Evolutionary conservation across 2,888 invertebrate genomes (phyloP).

Genomic region (Tachina fera): DNA sequence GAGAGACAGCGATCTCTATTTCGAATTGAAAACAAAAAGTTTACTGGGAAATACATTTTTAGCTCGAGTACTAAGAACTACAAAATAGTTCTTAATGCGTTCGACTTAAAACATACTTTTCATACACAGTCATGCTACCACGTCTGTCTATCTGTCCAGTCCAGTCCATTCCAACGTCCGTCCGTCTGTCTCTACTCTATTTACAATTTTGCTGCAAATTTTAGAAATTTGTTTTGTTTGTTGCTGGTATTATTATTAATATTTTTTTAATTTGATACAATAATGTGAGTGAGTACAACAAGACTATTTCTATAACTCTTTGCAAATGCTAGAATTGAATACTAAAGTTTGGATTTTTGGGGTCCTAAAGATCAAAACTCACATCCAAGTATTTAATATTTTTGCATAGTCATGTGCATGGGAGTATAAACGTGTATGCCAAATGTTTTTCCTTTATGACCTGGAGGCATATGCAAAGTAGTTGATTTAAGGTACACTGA

Average conservation of each 20-base stretch:
- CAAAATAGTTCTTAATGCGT: not conserved
- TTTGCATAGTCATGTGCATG: not conserved
- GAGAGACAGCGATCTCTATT: no score
- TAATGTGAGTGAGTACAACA: slow-evolving; percentile 16
- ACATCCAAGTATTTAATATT: not conserved
- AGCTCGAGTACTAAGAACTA: no score
- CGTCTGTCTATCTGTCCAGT: not conserved
- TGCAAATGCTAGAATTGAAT: slow-evolving; percentile 10
- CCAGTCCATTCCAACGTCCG: not conserved
- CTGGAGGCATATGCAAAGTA: slow-evolving; percentile 70
- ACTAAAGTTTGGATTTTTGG: slow-evolving; percentile 30
- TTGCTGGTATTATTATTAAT: slow-evolving; percentile 16
- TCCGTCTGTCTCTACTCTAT: slow-evolving; percentile 1
- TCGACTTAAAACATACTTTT: slow-evolving; percentile 49
- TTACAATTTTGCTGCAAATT: slow-evolving; percentile 18
- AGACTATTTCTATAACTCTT: slow-evolving; percentile 16
- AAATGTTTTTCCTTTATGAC: slow-evolving; percentile 66
- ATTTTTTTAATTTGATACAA: slow-evolving; percentile 54
- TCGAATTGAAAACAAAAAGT: no score
- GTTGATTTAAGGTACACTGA: slow-evolving; percentile 58
- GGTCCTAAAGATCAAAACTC: slow-evolving; percentile 52
- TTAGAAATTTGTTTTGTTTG: slow-evolving; percentile 43
- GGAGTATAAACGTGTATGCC: not conserved
- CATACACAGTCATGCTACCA: slow-evolving; percentile 21
- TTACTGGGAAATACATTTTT: no score